Evolutionary conservation across 2,888 invertebrate genomes (phyloP).

Genomic region (Drosophila quinaria): DNA sequence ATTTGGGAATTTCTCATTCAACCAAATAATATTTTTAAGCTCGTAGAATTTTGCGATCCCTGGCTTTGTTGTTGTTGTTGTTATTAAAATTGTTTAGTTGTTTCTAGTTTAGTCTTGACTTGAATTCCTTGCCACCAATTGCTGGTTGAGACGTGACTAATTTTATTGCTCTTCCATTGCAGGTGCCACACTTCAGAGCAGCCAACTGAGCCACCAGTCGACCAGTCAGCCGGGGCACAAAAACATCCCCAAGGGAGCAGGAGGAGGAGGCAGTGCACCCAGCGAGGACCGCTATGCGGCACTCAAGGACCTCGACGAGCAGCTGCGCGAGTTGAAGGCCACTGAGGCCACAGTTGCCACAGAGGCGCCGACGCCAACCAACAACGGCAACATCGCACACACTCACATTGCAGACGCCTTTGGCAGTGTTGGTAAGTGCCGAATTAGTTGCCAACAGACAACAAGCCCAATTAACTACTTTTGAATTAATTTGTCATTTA

Average conservation of each 20-base stretch:
- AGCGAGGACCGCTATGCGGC: constrained; percentile 97
- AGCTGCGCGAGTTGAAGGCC: constrained; percentile 87
- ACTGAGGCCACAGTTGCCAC: constrained; percentile 70
- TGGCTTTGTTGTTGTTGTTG: neutral
- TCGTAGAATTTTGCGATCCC: neutral
- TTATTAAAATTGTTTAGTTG: constrained; percentile 29
- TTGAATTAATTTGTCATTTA: too few relatives aligned
- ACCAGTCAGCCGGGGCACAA: constrained; percentile 29
- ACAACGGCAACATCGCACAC: constrained; percentile 52
- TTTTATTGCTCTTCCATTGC: constrained; percentile 12
- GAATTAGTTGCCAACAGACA: too few relatives aligned
- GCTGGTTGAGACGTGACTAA: neutral
- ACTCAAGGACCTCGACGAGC: constrained; percentile 95
- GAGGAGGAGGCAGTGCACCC: constrained; percentile 65
- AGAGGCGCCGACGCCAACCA: constrained; percentile 68
- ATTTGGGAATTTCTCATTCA: neutral
- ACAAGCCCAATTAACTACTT: too few relatives aligned
- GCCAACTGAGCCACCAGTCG: constrained; percentile 53
- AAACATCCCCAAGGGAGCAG: constrained; percentile 29
- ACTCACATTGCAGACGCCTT: constrained; percentile 57
- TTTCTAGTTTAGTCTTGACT: constrained; percentile 26
- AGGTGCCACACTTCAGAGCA: constrained; percentile 84
- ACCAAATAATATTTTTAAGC: neutral
- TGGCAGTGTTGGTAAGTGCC: constrained; percentile 44
- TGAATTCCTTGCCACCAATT: constrained; percentile 16